Evolutionary conservation across 2,797 vertebrate species (phyloP).

Genomic region (Galagoides demidoff): DNA sequence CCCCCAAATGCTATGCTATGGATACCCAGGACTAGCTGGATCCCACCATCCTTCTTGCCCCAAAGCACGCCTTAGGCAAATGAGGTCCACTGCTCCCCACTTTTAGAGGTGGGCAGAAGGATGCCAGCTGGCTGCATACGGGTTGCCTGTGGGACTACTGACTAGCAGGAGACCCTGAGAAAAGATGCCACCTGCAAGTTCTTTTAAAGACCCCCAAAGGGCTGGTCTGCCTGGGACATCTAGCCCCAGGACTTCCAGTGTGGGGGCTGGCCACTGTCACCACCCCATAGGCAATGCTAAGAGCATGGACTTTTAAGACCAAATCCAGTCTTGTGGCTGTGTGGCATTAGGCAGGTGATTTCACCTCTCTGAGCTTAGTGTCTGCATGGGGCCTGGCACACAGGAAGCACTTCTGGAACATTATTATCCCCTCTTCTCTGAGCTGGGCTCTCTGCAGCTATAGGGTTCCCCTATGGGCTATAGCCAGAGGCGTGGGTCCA

Average conservation of each 20-base stretch:
- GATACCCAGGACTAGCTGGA: neutral
- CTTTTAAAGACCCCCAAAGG: neutral
- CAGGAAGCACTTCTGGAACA: neutral
- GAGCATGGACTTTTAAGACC: neutral
- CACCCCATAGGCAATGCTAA: neutral
- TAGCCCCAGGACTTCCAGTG: neutral
- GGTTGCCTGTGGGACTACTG: neutral
- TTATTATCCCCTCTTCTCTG: neutral
- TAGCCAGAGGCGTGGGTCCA: neutral
- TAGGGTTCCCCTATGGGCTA: neutral
- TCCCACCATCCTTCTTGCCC: neutral
- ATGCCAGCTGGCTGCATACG: neutral
- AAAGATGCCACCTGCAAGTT: neutral
- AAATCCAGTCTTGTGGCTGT: neutral
- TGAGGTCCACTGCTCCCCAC: accelerated
- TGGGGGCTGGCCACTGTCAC: neutral
- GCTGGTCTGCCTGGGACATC: neutral
- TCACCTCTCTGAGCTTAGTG: neutral
- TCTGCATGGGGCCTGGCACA: neutral
- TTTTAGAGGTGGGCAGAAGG: neutral
- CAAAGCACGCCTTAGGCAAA: neutral
- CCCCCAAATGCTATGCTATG: neutral
- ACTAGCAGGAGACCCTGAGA: neutral
- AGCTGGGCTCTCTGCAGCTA: neutral
- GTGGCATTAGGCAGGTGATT: neutral